Evolutionary conservation across 2,113 vertebrate species (phyloP).

Genomic region (Deroptyus accipitrinus): DNA sequence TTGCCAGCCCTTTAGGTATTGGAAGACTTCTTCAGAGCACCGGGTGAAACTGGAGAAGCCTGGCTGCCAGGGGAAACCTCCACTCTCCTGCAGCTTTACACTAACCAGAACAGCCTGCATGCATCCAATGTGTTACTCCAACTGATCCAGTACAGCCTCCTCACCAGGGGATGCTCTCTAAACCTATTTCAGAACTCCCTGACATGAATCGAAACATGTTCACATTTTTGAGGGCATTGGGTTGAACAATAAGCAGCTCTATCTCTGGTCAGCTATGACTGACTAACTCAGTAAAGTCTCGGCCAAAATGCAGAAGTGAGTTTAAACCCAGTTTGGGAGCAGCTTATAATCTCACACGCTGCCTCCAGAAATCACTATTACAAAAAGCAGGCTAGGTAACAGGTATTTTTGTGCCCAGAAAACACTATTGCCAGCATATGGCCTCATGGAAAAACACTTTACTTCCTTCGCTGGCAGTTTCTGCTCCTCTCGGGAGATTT

Average conservation of each 20-base stretch:
- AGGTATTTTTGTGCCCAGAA: neutral
- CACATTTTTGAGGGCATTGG: neutral
- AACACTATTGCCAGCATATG: fast-evolving
- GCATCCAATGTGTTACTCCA: neutral
- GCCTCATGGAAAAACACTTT: neutral
- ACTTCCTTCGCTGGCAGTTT: neutral
- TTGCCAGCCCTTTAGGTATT: neutral
- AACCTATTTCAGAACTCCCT: neutral
- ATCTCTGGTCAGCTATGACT: neutral
- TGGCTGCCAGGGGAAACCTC: fast-evolving
- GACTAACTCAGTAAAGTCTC: neutral
- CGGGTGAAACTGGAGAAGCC: neutral
- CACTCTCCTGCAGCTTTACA: neutral
- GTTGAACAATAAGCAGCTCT: neutral
- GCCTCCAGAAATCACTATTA: neutral
- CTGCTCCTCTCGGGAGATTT: neutral
- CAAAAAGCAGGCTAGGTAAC: neutral
- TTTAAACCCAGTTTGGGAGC: neutral
- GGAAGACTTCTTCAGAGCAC: neutral
- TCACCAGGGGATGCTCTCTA: fast-evolving
- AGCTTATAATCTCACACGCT: neutral
- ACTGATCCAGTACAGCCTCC: neutral
- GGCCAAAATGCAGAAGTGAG: fast-evolving
- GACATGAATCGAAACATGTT: neutral
- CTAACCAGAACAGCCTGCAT: neutral